Evolutionary conservation across 1,140 invertebrate species (phyloP).

Genomic region (Drosophila nikananu): DNA sequence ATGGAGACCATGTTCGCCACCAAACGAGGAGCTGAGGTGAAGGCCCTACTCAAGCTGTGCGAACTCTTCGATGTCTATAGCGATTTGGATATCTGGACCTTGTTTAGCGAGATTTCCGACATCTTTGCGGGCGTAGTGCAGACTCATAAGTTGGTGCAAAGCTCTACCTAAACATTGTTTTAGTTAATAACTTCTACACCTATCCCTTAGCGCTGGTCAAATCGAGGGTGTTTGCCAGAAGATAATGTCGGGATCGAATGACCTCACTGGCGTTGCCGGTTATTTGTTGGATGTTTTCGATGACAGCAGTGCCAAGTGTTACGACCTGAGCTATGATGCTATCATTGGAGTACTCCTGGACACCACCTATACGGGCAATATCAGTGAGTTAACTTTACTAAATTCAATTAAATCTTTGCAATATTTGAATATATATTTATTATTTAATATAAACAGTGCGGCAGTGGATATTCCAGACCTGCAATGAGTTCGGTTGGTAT

Average conservation of each 20-base stretch:
- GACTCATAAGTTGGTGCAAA: slow-evolving; percentile 70
- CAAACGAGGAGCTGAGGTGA: slow-evolving; percentile 66
- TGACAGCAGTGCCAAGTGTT: slow-evolving; percentile 38
- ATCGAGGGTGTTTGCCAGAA: slow-evolving; percentile 71
- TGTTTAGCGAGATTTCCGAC: slow-evolving; percentile 80
- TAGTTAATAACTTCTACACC: too few relatives aligned
- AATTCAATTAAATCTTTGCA: too few relatives aligned
- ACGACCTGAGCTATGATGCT: slow-evolving; percentile 69
- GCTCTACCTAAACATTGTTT: not conserved
- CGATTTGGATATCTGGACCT: slow-evolving; percentile 77
- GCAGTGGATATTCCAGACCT: slow-evolving; percentile 91
- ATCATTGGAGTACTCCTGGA: slow-evolving; percentile 54
- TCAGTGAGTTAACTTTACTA: slow-evolving; percentile 50
- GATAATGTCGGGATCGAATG: slow-evolving; percentile 67
- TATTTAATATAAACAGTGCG: slow-evolving; percentile 74
- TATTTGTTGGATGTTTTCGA: slow-evolving; percentile 60
- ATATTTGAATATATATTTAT: not conserved
- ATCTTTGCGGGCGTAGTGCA: slow-evolving; percentile 79
- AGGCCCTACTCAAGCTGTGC: slow-evolving; percentile 84
- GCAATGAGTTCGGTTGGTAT: slow-evolving; percentile 91
- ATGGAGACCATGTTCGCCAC: slow-evolving; percentile 82
- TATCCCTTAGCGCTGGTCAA: slow-evolving; percentile 57
- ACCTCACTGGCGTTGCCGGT: slow-evolving; percentile 64
- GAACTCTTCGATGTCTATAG: slow-evolving; percentile 71
- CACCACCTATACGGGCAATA: slow-evolving; percentile 60